Evolutionary conservation across 2,113 vertebrate genomes (phyloP), one percentile per base, ranked within the genome.

Genomic region (Serinus canaria): DNA sequence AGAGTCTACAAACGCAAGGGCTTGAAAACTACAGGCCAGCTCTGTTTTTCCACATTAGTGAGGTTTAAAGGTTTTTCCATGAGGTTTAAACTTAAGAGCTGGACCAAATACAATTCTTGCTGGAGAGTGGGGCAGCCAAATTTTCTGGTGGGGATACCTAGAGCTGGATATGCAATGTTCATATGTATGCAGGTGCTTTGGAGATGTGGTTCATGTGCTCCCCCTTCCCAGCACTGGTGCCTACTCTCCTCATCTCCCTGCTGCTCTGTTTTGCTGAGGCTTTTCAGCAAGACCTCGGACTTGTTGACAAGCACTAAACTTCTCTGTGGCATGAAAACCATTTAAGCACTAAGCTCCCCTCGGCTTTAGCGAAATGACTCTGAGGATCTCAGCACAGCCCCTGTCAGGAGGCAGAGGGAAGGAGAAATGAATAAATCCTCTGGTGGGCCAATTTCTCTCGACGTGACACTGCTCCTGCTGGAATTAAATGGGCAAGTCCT

Each of bases 301-400:
- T 83, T 91, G 95, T 93, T 97, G 97, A 97, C 97, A 98, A 95
- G 91, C 94, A 95, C 96, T 97, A 97, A 92, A 98, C 97, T 97
- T 96, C 3, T 3, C 33, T 22, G 93, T 35, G 11, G 96, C 94
- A 82, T 94, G 96, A 98, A 98, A 98, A 97, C 97, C 98, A 97
- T 97, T 98, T 98, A 97, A 97, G 96, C 80, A 83, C 96, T 98
- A 98, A 98, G 97, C 98, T 94, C 74, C 96, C 73, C 89, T 95
- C 0, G 19, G 97, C 95, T 97, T 96, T 94, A 97, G 95, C 0
- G 2, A 95, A 95, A 97, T 96, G 95, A 96, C 92, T 93, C 83
- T 72, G 58, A 47, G 5, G 94, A 92, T 96, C 94, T 97, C 89
- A 82, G 94, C 64, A 44, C 85, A 86, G 97, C 93, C 96, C 95